Evolutionary conservation across 1,140 invertebrate species (phyloP), one percentile per base, ranked within the genome.

Genomic region (Heliconius eleuchia): DNA sequence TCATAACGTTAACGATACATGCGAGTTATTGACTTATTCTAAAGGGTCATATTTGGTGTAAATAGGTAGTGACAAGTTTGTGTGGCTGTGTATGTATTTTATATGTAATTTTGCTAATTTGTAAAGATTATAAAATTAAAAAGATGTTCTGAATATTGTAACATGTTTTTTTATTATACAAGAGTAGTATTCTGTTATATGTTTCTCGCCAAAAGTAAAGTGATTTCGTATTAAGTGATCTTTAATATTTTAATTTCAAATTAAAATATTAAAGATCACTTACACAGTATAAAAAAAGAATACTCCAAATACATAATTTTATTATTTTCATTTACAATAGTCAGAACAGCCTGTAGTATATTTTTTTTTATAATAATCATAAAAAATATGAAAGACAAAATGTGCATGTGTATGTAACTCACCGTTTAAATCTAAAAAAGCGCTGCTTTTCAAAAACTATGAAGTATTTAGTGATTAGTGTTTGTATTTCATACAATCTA

Each of bases 391-490:
- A 11, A 23, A 5, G 0, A n/a, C 30, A 74, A 77, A 77, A 23
- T 37, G 37, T 52, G 71, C 71, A 46, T 27, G 71, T 60, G 23
- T 9, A 76, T 27, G 27, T 30, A 66, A 66, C 60, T 66, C 11
- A 66, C 60, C 60, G 60, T 66, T 1, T 30, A 6, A 30, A 66
- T 30, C 60, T 30, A 66, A 16, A 27, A 66, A 66, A 66, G 60
- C 27, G 60, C 60, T 66, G 60, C 27, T 66, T 66, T 66, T 66
- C 11, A 66, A 66, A 66, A 66, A 30, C 60, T 66, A 23, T 66
- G 7, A 16, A 60, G 55, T 60, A 60, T 66, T 30, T 66, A 66
- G 60, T 66, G 60, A 66, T 66, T 66, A 66, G 60, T 66, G 60
- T 66, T 27, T 66, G 27, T 66, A 27, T 27, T 66, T 27, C 23